Percentiles rank a stretch among this genome's conserved stretches.
Evolutionary conservation across 2,888 invertebrate genomes (phyloP).

Genomic region (Tanypteryx hageni): DNA sequence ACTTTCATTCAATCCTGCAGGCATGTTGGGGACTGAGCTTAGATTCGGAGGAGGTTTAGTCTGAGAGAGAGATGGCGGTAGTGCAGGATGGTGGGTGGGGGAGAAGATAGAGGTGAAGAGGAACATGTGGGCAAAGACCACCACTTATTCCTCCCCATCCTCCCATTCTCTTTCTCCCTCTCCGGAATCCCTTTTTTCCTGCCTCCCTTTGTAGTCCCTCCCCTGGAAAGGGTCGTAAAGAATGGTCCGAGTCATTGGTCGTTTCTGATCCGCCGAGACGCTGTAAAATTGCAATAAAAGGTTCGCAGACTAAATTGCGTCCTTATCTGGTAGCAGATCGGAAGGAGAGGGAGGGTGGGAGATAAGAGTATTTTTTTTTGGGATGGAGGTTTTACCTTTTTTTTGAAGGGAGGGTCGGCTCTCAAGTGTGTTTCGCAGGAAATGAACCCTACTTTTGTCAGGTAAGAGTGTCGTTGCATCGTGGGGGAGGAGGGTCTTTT

Average conservation of each 20-base stretch:
- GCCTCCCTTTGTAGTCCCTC: slow-evolving; percentile 36
- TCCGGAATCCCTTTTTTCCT: neutral
- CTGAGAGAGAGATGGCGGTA: too few relatives aligned
- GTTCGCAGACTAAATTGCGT: neutral
- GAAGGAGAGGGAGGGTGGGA: neutral
- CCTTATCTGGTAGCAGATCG: slow-evolving; percentile 38
- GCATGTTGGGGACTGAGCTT: too few relatives aligned
- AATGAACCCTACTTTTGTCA: too few relatives aligned
- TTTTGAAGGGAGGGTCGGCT: neutral
- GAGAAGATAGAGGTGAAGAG: too few relatives aligned
- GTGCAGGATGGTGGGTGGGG: too few relatives aligned
- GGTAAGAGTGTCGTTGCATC: neutral
- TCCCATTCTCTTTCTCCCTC: too few relatives aligned
- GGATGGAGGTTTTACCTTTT: neutral
- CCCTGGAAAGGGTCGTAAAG: slow-evolving; percentile 31
- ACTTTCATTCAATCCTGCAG: neutral
- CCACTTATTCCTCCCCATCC: neutral
- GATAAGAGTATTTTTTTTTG: neutral
- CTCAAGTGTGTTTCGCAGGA: neutral
- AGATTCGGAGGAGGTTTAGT: too few relatives aligned
- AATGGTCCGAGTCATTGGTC: slow-evolving; percentile 34
- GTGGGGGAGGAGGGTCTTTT: neutral
- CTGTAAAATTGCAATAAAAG: slow-evolving; percentile 59
- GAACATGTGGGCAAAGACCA: too few relatives aligned
- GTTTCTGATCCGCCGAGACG: slow-evolving; percentile 39